Base-by-base conservation (phyloP, 2,888 invertebrate genomes). In the Trachelus tabidus region DNA sequence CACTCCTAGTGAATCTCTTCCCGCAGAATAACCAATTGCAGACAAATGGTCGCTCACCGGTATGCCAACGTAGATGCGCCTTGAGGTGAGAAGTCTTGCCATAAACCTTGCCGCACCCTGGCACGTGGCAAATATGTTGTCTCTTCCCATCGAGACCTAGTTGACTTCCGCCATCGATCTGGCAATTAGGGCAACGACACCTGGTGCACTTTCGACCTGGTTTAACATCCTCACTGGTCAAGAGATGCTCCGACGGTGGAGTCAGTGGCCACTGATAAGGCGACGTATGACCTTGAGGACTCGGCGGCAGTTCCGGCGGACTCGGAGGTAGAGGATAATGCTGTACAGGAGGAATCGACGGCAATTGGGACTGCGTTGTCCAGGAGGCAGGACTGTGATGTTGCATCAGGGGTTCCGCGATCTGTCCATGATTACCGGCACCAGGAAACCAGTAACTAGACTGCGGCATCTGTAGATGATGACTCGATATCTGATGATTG, bases 61-160 rank as follows among this genome's bases (percentile, higher is more conserved):
- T 97, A 89, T 98, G 98, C 98, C 97, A 98, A 75, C 98, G 87
- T 4, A 98, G 93, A 90, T 98, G 98, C 0, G 98, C 98, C 92
- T 98, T 98, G 81, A 99, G 92, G 89, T 99, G 98, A 0, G 98
- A 98, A 0, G 98, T 98, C 92, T 98, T 98, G 23, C 97, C 97
- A 92, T 98, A 99, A 30, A 97, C 95, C 87, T 96, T 95, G 79
- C 94, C 95, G 90, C 98, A 98, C 73, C 97, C 97, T 1, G 96
- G 95, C 69, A 97, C 95, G 91, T 97, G 97, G 88, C 98, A 98
- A 73, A 96, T 94, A 91, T 98, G 98, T 92, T 94, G 96, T 90
- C 95, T 96, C 92, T 95, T 97, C 85, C 95, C 96, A 93, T 95
- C 97, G 90, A 93, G 96, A 88, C 92, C 95, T 91, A 94, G 95